These are phyloP conservation scores for Panorpa germanica DNA, from an alignment of 2,888 invertebrate species.

Conservation along the genomic window DNA sequence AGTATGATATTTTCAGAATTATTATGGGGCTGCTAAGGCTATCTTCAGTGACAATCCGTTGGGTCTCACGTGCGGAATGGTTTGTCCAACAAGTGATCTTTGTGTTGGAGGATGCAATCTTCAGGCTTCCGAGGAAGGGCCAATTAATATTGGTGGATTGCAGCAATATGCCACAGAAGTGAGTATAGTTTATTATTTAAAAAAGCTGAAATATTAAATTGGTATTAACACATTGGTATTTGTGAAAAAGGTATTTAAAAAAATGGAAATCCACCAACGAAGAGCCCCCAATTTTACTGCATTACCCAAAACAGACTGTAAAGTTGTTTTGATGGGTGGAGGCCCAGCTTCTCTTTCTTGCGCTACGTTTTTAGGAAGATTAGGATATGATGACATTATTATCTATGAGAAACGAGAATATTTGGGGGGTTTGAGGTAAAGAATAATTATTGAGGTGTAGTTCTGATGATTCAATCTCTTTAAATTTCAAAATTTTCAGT, in stretches of 20 bases:
- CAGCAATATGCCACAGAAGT: constrained; percentile 96
- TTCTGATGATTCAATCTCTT: neutral
- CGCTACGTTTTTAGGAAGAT: constrained; percentile 82
- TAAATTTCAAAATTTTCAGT: constrained; percentile 28
- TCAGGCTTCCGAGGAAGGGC: constrained; percentile 88
- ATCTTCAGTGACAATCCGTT: constrained; percentile 96
- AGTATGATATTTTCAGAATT: constrained; percentile 44
- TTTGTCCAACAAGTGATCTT: constrained; percentile 95
- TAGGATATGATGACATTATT: constrained; percentile 82
- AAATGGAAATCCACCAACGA: constrained; percentile 83
- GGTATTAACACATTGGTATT: too few species aligned
- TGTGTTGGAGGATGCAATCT: constrained; percentile 97
- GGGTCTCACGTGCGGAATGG: constrained; percentile 93
- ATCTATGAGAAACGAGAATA: constrained; percentile 80
- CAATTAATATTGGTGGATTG: constrained; percentile 95
- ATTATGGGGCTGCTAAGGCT: constrained; percentile 90
- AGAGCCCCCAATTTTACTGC: constrained; percentile 48
- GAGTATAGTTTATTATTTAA: constrained; percentile 15
- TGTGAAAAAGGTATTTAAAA: constrained; percentile 86
- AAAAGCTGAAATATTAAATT: neutral
- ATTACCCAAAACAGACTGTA: constrained; percentile 34
- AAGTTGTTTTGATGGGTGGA: constrained; percentile 79
- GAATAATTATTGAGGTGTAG: constrained; percentile 3
- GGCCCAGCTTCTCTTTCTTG: constrained; percentile 95
- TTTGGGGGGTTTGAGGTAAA: constrained; percentile 75